These are phyloP conservation scores for Cerceris ruficornis DNA, from an alignment of 2,888 invertebrate species.

Conservation along the genomic window DNA sequence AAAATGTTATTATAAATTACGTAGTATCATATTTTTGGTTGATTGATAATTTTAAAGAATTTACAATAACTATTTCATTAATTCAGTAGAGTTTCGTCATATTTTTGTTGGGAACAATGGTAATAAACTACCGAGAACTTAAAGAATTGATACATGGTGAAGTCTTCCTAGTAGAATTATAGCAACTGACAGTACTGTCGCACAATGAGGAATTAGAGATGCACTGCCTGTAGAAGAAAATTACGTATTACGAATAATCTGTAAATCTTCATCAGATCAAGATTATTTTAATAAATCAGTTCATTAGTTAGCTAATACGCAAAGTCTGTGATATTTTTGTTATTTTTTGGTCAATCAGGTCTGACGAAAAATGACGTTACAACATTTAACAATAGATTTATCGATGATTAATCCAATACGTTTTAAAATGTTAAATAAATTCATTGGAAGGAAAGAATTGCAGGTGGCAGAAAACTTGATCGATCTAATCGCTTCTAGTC, in stretches of 20 bases:
- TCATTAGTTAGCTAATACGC: no score
- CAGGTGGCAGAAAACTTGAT: no score
- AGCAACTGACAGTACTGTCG: constrained; percentile 32
- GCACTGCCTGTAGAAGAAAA: constrained; percentile 56
- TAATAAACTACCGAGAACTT: constrained; percentile 8
- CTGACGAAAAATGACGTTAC: no score
- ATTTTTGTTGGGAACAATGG: neutral
- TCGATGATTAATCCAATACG: no score
- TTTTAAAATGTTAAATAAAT: no score
- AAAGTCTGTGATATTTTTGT: no score
- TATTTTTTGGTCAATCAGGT: no score
- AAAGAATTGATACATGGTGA: constrained; percentile 43
- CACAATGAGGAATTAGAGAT: constrained; percentile 42
- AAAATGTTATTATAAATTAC: constrained; percentile 4
- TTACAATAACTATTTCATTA: neutral
- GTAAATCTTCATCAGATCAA: no score
- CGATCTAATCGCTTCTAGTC: no score
- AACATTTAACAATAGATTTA: no score
- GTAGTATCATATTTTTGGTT: constrained; percentile 23
- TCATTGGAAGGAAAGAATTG: no score
- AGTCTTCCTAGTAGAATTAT: constrained; percentile 45
- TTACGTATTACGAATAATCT: neutral
- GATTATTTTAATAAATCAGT: no score
- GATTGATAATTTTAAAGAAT: constrained; percentile 26
- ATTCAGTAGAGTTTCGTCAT: constrained; percentile 3